Evolutionary conservation across 2,888 invertebrate species (phyloP).

Genomic region (Myopa tessellatipennis): DNA sequence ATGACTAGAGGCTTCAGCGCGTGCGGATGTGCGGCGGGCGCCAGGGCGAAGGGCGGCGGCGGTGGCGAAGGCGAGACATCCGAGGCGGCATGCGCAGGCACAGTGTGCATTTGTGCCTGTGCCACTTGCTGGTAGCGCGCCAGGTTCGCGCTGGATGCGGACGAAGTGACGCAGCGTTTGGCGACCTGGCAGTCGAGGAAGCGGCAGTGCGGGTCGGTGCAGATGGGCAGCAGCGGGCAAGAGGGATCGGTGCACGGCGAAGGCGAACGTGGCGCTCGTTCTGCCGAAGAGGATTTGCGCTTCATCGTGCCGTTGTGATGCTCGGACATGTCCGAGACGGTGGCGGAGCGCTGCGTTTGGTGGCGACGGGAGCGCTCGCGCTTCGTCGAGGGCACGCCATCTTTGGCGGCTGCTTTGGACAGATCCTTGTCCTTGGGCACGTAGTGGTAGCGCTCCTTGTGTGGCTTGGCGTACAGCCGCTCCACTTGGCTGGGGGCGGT

Average conservation of each 20-base stretch:
- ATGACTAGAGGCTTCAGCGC: slow-evolving; percentile 55
- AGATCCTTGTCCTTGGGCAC: slow-evolving; percentile 60
- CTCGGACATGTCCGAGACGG: slow-evolving; percentile 66
- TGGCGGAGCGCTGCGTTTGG: slow-evolving; percentile 68
- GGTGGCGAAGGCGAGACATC: slow-evolving; percentile 54
- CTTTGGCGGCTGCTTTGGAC: slow-evolving; percentile 47
- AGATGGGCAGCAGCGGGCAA: slow-evolving; percentile 66
- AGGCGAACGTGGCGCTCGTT: slow-evolving; percentile 64
- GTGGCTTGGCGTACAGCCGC: slow-evolving; percentile 63
- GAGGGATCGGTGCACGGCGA: slow-evolving; percentile 68
- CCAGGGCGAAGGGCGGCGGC: slow-evolving; percentile 55
- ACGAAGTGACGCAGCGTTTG: slow-evolving; percentile 50
- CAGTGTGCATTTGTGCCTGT: slow-evolving; percentile 61
- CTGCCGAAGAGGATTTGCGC: slow-evolving; percentile 67
- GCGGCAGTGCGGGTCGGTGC: slow-evolving; percentile 68
- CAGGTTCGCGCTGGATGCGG: slow-evolving; percentile 59
- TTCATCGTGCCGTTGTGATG: slow-evolving; percentile 58
- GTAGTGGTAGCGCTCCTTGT: slow-evolving; percentile 67
- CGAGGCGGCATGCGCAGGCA: slow-evolving; percentile 58
- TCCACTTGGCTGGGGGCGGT: slow-evolving; percentile 57
- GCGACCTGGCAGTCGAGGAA: slow-evolving; percentile 62
- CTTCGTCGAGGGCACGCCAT: slow-evolving; percentile 51
- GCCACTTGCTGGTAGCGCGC: slow-evolving; percentile 60
- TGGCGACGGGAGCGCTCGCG: slow-evolving; percentile 66
- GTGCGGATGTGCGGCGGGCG: slow-evolving; percentile 41